These are phyloP conservation scores for Rosalia funebris DNA, from an alignment of 2,888 invertebrate species.

Conservation along the genomic window DNA sequence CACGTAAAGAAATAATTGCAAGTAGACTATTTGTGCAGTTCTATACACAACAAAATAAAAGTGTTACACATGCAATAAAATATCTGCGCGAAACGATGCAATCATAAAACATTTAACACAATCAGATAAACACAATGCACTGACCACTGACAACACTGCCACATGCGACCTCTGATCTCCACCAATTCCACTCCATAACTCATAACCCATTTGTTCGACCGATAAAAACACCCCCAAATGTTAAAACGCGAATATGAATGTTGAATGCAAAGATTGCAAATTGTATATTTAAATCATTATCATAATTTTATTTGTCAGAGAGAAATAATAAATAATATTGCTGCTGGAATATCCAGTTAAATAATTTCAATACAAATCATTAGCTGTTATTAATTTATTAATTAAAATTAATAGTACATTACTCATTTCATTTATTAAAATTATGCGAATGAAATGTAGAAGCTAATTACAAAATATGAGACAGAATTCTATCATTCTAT, in stretches of 20 bases:
- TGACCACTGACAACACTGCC: slow-evolving; percentile 56
- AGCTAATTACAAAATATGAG: no score
- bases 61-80: slow-evolving; percentile 36
- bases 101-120: slow-evolving; percentile 59
- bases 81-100: slow-evolving; percentile 52
- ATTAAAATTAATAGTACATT: no score
- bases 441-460: no score
- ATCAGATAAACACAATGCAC: slow-evolving; percentile 55
- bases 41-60: slow-evolving; percentile 26
- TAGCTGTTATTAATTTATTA: neutral
- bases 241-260: slow-evolving; percentile 25
- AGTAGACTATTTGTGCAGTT: slow-evolving; percentile 1
- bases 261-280: neutral
- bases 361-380: neutral
- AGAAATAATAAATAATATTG: neutral
- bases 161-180: slow-evolving; percentile 53
- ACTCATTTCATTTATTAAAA: no score
- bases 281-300: slow-evolving; percentile 15
- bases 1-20: slow-evolving; percentile 22
- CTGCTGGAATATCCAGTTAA: neutral
- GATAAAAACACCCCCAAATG: slow-evolving; percentile 40
- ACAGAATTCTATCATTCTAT: no score
- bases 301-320: slow-evolving; percentile 11
- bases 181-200: slow-evolving; percentile 50
- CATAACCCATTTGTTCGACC: slow-evolving; percentile 42